Base-by-base conservation (phyloP, 2,113 vertebrate genomes). In the Corydoras maculifer region DNA sequence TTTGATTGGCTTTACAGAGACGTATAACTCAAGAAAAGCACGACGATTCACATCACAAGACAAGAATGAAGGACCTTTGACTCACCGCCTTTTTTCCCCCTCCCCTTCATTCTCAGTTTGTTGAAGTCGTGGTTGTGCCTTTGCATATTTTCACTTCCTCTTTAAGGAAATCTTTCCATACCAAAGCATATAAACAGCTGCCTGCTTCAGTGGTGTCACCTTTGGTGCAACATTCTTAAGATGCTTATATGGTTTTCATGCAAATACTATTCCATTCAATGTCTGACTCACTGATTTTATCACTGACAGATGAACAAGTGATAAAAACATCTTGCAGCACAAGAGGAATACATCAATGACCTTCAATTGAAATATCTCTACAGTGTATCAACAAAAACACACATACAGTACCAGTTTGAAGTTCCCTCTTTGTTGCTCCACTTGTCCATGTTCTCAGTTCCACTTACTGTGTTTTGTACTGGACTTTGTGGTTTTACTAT, bases 71-170 rank as follows among this genome's bases (percentile, higher is more conserved):
- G 74, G 74, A 80, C 75, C 70, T 78, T 79, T 74, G 70, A 70
- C 81, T 69, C 74, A 78, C 70, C 80, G 78, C 82, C 63, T 62
- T 72, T 32, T 58, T 68, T 78, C 79, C 35, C 65, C 68, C 63
- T 51, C 68, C 62, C 49, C 62, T 43, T 53, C 32, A 35, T 62
- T 75, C 65, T 71, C 63, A 63, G 73, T 79, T 80, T 73, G 72
- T 76, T 70, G 11, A 86, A 82, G 78, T 75, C 73, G 81, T 86
- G 84, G 83, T 83, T 78, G 80, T 76, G 73, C 61, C 66, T 88
- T 87, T 87, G 79, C 84, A 88, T 89, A 86, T 88, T 91, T 86
- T 87, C 88, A 89, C 88, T 91, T 90, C 88, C 87, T 86, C 85
- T 83, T 87, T 85, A 77, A 87, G 81, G 82, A 84, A 87, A 85